A percentile compares a stretch with the other conserved stretches of the same genome.
These are phyloP conservation scores for Cardiocondyla obscurior DNA, from an alignment of 1,140 invertebrate genomes.

Conservation along the genomic window DNA sequence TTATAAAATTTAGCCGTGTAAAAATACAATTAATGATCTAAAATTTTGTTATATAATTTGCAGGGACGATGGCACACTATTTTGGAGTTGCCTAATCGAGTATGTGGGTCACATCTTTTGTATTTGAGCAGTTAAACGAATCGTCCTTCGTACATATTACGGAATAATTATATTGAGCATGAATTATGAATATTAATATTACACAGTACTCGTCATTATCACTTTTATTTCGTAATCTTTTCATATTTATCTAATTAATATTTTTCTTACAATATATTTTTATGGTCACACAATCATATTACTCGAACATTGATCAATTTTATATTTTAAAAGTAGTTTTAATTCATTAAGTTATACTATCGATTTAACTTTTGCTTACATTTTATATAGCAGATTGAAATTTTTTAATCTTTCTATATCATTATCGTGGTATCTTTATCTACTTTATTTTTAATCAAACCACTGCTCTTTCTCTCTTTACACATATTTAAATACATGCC, in stretches of 20 bases:
- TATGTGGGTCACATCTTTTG: conserved; percentile 14
- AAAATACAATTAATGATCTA: neutral
- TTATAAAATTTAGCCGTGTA: neutral
- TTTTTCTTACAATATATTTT: neutral
- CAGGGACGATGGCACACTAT: neutral
- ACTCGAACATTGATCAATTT: neutral
- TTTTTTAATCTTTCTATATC: neutral
- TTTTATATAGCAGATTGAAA: neutral
- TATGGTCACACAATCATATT: neutral
- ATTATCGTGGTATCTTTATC: neutral
- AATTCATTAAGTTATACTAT: neutral
- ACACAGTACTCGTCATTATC: too few relatives aligned
- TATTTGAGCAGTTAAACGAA: neutral
- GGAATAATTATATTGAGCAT: neutral
- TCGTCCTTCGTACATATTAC: neutral
- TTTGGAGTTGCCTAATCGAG: neutral
- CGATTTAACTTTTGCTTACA: neutral
- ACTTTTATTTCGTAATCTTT: neutral
- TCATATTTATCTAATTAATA: neutral
- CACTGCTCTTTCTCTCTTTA: neutral
- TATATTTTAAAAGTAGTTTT: neutral
- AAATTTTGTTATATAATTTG: neutral
- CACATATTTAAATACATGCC: neutral
- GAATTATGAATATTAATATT: conserved; percentile 1
- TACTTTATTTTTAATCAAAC: neutral